Conservation (phyloP, 1,140 invertebrate species). For the Trichoplusia ni region DNA sequence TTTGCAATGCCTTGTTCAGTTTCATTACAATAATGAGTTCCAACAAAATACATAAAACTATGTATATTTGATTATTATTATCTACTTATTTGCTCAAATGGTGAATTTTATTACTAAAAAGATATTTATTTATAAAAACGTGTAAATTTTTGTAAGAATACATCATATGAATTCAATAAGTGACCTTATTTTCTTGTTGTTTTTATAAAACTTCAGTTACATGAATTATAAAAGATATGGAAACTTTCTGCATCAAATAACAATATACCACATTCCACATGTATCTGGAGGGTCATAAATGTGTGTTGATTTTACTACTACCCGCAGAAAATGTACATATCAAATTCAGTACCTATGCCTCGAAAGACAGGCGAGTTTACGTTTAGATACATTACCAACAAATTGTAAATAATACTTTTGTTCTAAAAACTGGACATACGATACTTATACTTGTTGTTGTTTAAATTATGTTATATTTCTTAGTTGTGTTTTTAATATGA, state of each 20-base stretch:
- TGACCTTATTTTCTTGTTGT: too few species aligned
- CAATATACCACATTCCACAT: slow-evolving; percentile 34
- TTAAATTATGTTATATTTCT: background rate
- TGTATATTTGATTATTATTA: too few species aligned
- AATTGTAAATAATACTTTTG: slow-evolving; percentile 10
- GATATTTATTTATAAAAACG: too few species aligned
- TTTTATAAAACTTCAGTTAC: background rate
- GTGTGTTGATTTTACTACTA: slow-evolving; percentile 23
- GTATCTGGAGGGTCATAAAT: slow-evolving; percentile 27
- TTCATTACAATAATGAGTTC: background rate
- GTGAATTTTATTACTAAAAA: background rate
- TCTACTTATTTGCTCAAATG: slow-evolving; percentile 3
- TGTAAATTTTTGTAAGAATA: too few species aligned
- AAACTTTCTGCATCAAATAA: slow-evolving; percentile 25
- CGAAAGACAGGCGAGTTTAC: background rate
- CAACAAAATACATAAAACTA: too few species aligned
- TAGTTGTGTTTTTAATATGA: background rate
- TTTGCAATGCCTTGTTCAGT: background rate
- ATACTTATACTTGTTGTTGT: background rate
- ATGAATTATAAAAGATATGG: slow-evolving; percentile 16
- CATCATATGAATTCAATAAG: too few species aligned
- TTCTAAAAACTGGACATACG: too few species aligned
- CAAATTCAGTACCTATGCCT: slow-evolving; percentile 5
- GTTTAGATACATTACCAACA: background rate
- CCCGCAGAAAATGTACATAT: slow-evolving; percentile 29